Base-by-base conservation (phyloP, 2,113 vertebrate genomes). In the Heptranchias perlo region DNA sequence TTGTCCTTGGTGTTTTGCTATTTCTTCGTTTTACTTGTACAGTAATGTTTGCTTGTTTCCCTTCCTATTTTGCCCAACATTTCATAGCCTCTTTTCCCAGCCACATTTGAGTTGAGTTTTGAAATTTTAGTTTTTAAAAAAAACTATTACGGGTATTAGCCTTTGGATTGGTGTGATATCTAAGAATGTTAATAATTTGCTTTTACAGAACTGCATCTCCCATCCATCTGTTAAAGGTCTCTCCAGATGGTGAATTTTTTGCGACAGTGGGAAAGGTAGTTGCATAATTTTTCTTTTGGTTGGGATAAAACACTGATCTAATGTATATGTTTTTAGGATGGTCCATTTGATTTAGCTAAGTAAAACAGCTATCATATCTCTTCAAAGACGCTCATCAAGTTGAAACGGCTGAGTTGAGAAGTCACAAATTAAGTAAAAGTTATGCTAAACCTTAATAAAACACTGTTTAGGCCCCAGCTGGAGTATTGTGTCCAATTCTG, bases 221-320 rank as follows among this genome's bases (percentile, higher is more conserved):
- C 49, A 97, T 99, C 96, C 98, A 97, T 96, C 98, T 99, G 96
- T 98, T 99, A 97, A 99, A 99, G 97, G 99, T 99, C 97, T 99
- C 99, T 96, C 98, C 99, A 86, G 99, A 99, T 69, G 99, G 99
- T 96, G 98, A 99, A 96, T 99, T 99, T 97, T 99, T 99, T 98
- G 99, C 99, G 64, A 99, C 99, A 95, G 98, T 98, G 96, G 99
- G 99, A 87, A 98, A 98, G 98, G 99, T 99, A 97, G 18, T 44
- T 62, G 14, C 39, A 69, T 95, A 73, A 14, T 49, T 69, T 28
- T 16, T 94, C 39, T 62, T n/a, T 92, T 62, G 14, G 25, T 54
- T 89, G 35, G 16, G 16, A 8, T 64, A 39, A 16, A 93, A 16
- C 35, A 93, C 35, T 39, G n/a, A 21, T 16, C 58, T 62, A 93